Evolutionary conservation across 37 sponge, comb jelly and placozoan genomes (phyloP).

Genomic region (Theonella swinhoei): DNA sequence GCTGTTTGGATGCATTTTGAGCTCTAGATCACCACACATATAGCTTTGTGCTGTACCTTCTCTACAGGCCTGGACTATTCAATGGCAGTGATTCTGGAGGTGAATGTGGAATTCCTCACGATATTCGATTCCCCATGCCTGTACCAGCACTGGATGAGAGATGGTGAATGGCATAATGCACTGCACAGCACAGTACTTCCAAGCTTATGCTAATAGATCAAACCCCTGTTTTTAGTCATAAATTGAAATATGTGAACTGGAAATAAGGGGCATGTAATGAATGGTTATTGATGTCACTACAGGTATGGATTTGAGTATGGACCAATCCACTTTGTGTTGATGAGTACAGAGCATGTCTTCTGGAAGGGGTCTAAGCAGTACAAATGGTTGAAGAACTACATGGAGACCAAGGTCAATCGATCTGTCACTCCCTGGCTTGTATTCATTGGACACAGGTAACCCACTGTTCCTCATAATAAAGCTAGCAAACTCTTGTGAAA

Average conservation of each 20-base stretch:
- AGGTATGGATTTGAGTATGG: constrained; percentile 86
- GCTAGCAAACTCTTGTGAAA: not conserved
- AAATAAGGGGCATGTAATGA: not conserved
- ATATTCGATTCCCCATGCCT: constrained; percentile 76
- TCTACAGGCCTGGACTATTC: not conserved
- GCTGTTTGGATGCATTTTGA: not conserved
- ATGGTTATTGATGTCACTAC: not conserved
- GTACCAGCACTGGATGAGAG: constrained; percentile 43
- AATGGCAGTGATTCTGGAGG: constrained; percentile 65
- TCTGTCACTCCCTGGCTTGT: constrained; percentile 80
- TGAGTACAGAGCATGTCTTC: constrained; percentile 85
- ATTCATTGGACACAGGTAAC: constrained; percentile 77
- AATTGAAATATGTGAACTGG: not conserved
- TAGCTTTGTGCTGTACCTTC: no score
- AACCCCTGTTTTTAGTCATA: not conserved
- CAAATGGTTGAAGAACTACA: constrained; percentile 51
- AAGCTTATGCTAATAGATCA: not conserved
- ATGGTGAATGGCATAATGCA: constrained; percentile 29
- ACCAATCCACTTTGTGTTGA: constrained; percentile 67
- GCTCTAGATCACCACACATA: no score
- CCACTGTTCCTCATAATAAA: no score
- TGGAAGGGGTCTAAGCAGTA: constrained; percentile 27
- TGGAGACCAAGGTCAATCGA: constrained; percentile 64
- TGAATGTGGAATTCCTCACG: constrained; percentile 82
- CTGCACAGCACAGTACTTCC: not conserved